Conservation (phyloP, 1,140 invertebrate genomes). For the Dendrolimus kikuchii region DNA sequence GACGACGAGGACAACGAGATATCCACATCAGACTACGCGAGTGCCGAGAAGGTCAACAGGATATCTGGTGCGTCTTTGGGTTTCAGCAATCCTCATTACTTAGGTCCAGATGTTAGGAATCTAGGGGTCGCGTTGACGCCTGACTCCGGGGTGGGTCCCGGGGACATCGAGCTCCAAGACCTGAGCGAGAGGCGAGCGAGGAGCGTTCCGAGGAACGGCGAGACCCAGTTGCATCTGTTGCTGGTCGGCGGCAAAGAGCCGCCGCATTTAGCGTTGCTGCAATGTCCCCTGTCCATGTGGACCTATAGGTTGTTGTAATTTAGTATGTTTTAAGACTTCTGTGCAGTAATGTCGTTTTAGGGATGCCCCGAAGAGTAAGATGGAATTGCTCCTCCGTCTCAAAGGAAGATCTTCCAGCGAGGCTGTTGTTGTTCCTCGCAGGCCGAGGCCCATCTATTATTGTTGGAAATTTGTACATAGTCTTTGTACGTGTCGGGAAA, state of each 20-base stretch:
- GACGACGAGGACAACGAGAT: slow-evolving; percentile 76
- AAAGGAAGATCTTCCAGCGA: too few relatives aligned
- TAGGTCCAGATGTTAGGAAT: slow-evolving; percentile 74
- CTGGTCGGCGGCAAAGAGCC: slow-evolving; percentile 53
- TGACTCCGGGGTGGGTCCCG: slow-evolving; percentile 40
- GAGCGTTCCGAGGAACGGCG: slow-evolving; percentile 13
- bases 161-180: slow-evolving; percentile 48
- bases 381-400: too few relatives aligned
- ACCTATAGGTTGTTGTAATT: slow-evolving; percentile 45
- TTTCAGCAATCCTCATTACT: slow-evolving; percentile 83
- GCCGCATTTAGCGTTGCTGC: slow-evolving; percentile 44
- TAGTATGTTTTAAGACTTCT: background rate
- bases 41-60: slow-evolving; percentile 78
- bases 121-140: slow-evolving; percentile 41
- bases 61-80: slow-evolving; percentile 73
- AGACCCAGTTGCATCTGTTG: slow-evolving; percentile 34
- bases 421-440: too few relatives aligned
- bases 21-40: slow-evolving; percentile 84
- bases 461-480: too few relatives aligned
- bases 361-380: too few relatives aligned
- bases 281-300: slow-evolving; percentile 57
- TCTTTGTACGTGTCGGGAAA: too few relatives aligned
- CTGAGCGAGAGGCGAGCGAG: slow-evolving; percentile 19
- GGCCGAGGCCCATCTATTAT: too few relatives aligned
- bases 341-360: background rate